Evolutionary conservation across 2,113 vertebrate genomes (phyloP).

Genomic region (Salvator merianae): DNA sequence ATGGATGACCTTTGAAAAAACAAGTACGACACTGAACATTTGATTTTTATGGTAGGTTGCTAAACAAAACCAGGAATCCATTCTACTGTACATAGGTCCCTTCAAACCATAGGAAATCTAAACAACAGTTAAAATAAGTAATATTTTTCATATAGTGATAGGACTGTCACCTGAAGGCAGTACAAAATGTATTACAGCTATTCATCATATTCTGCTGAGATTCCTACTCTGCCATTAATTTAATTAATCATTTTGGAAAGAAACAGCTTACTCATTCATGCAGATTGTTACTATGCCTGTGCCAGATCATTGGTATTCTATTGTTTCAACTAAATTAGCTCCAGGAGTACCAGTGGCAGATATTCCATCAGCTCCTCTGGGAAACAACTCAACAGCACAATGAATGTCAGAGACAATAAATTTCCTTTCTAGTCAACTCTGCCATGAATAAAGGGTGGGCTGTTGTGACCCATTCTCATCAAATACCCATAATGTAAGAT

Average conservation of each 20-base stretch:
- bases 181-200: constrained; percentile 17
- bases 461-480: not conserved
- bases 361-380: constrained; percentile 4
- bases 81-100: not conserved
- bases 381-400: not conserved
- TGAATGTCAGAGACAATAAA: not conserved
- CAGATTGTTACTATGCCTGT: not conserved
- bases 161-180: not conserved
- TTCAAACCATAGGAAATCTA: not conserved
- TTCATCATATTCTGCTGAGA: constrained; percentile 17
- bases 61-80: not conserved
- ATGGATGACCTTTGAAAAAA: not conserved
- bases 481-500: not conserved
- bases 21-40: not conserved
- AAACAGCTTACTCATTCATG: constrained; percentile 28
- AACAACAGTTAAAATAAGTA: not conserved
- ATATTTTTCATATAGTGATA: not conserved
- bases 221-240: constrained; percentile 14
- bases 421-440: not conserved
- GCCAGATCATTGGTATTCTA: constrained; percentile 17
- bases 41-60: not conserved
- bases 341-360: not conserved
- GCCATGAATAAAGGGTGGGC: not conserved
- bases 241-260: constrained; percentile 18
- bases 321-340: constrained; percentile 24